These are phyloP conservation scores for Uloborus plumipes DNA, from an alignment of 2,888 invertebrate genomes.

Conservation along the genomic window DNA sequence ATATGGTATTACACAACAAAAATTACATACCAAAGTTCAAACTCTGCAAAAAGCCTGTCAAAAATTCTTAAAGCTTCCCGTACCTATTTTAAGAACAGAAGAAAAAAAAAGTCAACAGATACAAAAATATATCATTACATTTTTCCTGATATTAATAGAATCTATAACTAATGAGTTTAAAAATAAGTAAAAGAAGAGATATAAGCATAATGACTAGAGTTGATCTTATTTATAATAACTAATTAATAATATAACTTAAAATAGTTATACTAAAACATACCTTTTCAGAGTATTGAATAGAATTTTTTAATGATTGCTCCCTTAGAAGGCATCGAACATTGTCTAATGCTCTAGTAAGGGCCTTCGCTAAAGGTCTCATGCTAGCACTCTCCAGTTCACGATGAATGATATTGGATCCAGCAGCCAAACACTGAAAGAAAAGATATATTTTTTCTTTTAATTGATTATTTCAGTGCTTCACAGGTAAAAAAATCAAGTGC, in stretches of 20 bases:
- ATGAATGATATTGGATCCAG: conserved; percentile 98
- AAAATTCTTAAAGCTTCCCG: conserved; percentile 80
- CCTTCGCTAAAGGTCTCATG: conserved; percentile 96
- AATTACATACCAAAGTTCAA: conserved; percentile 81
- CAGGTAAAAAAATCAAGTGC: no score
- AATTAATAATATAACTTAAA: no score
- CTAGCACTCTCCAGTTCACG: conserved; percentile 94
- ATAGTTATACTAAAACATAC: conserved; percentile 67
- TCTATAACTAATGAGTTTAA: background rate
- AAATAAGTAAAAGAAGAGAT: background rate
- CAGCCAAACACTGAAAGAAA: conserved; percentile 87
- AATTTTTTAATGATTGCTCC: conserved; percentile 78
- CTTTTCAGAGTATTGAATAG: conserved; percentile 72
- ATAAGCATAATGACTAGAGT: no score
- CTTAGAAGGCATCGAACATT: conserved; percentile 89
- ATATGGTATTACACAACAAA: background rate
- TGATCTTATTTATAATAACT: no score
- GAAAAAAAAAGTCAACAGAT: background rate
- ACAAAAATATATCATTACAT: background rate
- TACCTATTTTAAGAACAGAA: conserved; percentile 67
- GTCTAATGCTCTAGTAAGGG: conserved; percentile 95
- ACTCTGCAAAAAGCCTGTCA: conserved; percentile 95
- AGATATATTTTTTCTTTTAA: background rate
- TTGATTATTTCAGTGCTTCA: no score
- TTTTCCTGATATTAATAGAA: background rate